Evolutionary conservation across 2,113 vertebrate genomes (phyloP).

Genomic region (Mesocricetus auratus): DNA sequence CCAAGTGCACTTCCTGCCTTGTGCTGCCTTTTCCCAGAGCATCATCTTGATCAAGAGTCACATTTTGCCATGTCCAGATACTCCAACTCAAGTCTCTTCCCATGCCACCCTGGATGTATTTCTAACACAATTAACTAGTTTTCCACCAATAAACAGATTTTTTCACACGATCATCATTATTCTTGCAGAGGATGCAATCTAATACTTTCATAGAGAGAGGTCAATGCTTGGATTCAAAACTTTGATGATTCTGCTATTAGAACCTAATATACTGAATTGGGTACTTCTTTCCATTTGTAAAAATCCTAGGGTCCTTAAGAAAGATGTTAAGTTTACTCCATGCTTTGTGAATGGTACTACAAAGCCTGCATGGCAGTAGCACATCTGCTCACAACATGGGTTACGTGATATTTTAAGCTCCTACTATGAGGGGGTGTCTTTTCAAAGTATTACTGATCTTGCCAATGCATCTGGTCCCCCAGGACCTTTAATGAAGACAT

Average conservation of each 20-base stretch:
- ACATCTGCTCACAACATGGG: conserved; percentile 33
- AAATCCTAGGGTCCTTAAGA: neutral
- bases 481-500: neutral
- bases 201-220: neutral
- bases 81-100: neutral
- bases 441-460: neutral
- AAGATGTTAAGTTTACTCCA: neutral
- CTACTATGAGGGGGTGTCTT: neutral
- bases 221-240: neutral
- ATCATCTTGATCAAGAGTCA: neutral
- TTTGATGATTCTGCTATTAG: neutral
- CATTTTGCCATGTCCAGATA: neutral
- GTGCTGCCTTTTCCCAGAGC: neutral
- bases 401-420: conserved; percentile 2
- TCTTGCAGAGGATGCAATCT: neutral
- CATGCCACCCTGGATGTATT: neutral
- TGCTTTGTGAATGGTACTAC: neutral
- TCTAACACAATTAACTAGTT: neutral
- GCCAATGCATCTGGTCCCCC: neutral
- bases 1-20: neutral
- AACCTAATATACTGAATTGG: neutral
- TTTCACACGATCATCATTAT: neutral
- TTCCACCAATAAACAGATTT: neutral
- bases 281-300: neutral
- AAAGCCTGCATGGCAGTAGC: neutral